Evolutionary conservation across 2,113 vertebrate species (phyloP), one percentile per base, ranked within the genome.

Genomic region (Oncorhynchus masou): DNA sequence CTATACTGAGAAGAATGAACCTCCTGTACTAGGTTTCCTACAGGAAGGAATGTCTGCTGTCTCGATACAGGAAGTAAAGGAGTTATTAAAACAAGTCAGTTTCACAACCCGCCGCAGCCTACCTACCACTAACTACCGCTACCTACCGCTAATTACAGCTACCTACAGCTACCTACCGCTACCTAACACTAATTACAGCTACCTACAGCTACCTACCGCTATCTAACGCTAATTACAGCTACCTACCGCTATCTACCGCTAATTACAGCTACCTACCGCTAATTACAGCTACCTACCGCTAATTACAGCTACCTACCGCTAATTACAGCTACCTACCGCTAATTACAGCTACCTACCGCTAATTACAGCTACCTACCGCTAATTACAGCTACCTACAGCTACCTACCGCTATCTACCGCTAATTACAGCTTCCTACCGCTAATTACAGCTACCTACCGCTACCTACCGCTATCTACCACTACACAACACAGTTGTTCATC

Each of bases 31-130:
- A 88, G 88, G 90, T 89, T 92, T 85, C 88, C 92, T 93, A 92
- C 70, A 83, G 92, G 92, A 19, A 96, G 97, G 97, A 98, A 98
- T 97, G 96, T 97, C 83, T 89, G 90, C 89, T 89, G 92, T 91
- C 92, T 87, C 74, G 93, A 93, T 89, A 88, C 87, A 88, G 89
- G 85, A 84, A 76, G 79, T 72, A 79, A 73, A 72, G 49, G 51
- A 74, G 25, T 20, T 1, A 29, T 16, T 51, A 16, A 51, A 54
- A 74, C 82, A 85, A 81, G 48, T 24, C 72, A 84, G 84, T 54
- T 85, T 81, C 82, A 89, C 87, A 83, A 91, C 88, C 87, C 83
- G 86, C 88, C 80, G 91, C 82, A 79, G 92, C 4, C 29, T 31
- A 31, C 2, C 29, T 49, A 1, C 49, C 1, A 90, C 82, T 78